Base-by-base conservation (phyloP, 2,888 invertebrate species). In the Stegophylla sp. region DNA sequence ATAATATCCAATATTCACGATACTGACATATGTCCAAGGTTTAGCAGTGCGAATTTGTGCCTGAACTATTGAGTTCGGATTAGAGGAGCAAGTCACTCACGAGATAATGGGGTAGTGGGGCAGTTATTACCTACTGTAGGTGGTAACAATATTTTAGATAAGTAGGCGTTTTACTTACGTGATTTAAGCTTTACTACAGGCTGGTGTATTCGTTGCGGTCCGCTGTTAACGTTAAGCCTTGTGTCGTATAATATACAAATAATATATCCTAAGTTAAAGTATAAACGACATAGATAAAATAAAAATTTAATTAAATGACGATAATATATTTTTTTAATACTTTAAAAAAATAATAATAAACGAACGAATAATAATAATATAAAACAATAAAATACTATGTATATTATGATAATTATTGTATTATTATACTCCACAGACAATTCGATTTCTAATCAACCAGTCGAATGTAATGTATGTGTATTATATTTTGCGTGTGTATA, bases 381-480 rank as follows among this genome's bases (percentile, higher is more conserved):
- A 26, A 66, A 45, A 45, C 20, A 28, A 69, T 34, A 20, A 45
- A 17, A 69, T 34, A 51, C n/a, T 13, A 67, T 17, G 12, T 48
- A 69, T 28, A 28, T 56, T 56, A 51, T 20, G 13, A 28, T 51
- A 69, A 17, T 67, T n/a, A 12, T 48, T 28, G n/a, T 20, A 51
- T 51, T n/a, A 71, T 53, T 53, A 53, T 20, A 12, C 34, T 53
- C 53, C 20, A 10, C 53, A 1, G 71, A 23, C 20, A 13, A 71
- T 34, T 69, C n/a, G 34, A 51, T 53, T 26, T 71, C 71, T 71
- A 71, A 72, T 72, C 56, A 72, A 28, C 17, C 28, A 51, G n/a
- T n/a, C 48, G 48, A 28, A 64, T 64, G 41, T 20, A 41, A 15
- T 43, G 43, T 43, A 23, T 56, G 13, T 34, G 23, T 45, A 13